phyloP scores from a whole-genome alignment of 2,888 invertebrate genomes.

The Coleophora deauratella region DNA sequence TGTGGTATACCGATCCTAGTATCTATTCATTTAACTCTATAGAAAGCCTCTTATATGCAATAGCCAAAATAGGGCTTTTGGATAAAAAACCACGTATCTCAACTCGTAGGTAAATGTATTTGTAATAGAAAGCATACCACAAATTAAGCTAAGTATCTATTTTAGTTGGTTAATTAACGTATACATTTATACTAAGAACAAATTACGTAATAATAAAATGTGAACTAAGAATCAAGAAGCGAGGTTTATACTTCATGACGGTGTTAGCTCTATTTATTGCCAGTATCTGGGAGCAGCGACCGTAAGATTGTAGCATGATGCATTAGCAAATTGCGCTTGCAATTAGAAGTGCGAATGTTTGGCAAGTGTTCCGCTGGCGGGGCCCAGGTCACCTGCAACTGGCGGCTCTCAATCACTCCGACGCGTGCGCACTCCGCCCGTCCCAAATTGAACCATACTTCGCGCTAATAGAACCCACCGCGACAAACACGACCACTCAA shows the following conservation, averaged over 20 bases:
- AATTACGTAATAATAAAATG: no score
- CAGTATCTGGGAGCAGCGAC: neutral
- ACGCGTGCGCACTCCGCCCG: constrained; percentile 24
- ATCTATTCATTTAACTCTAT: no score
- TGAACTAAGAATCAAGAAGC: no score
- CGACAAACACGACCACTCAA: constrained; percentile 33
- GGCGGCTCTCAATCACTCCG: constrained; percentile 55
- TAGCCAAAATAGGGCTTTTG: no score
- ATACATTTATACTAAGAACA: no score
- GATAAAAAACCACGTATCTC: no score
- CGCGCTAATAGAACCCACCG: constrained; percentile 31
- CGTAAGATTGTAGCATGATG: constrained; percentile 22
- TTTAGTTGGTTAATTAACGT: no score
- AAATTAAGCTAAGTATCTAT: no score
- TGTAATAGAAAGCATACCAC: no score
- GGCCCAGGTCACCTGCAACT: constrained; percentile 54
- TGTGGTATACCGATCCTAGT: constrained; percentile 51
- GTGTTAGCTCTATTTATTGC: constrained; percentile 5
- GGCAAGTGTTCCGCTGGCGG: constrained; percentile 36
- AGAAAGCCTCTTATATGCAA: no score
- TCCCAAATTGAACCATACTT: constrained; percentile 28
- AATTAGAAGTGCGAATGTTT: constrained; percentile 60
- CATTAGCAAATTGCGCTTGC: constrained; percentile 53
- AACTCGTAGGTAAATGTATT: no score
- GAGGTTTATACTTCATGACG: no score